Percentiles rank a stretch among this genome's conserved stretches.
Conservation (phyloP, 2,888 invertebrate genomes). For the Calliphora vomitoria region DNA sequence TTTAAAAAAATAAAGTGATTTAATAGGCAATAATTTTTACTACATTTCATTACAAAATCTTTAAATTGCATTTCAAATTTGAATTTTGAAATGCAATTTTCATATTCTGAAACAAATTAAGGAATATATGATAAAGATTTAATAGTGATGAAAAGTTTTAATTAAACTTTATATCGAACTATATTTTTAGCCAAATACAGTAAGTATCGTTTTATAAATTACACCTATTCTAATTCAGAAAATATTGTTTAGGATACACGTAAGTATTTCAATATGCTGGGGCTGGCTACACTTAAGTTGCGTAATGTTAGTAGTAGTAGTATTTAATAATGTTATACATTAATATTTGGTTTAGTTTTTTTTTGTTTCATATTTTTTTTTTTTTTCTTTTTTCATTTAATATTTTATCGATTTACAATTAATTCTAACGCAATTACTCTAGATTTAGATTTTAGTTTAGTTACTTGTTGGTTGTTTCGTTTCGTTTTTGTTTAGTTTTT, state of each 20-base stretch:
- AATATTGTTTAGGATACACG: neutral
- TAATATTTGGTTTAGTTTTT: conserved; percentile 67
- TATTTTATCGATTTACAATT: conserved; percentile 34
- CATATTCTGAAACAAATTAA: neutral
- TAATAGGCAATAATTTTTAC: too few relatives aligned
- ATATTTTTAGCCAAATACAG: too few relatives aligned
- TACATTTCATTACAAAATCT: too few relatives aligned
- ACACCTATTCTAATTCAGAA: too few relatives aligned
- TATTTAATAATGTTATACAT: conserved; percentile 66
- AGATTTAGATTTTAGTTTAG: conserved; percentile 33
- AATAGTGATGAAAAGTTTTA: too few relatives aligned
- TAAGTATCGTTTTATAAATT: too few relatives aligned
- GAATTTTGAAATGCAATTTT: neutral
- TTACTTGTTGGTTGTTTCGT: conserved; percentile 15
- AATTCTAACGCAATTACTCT: conserved; percentile 45
- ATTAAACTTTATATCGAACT: too few relatives aligned
- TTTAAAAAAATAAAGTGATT: neutral
- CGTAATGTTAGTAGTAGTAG: conserved; percentile 49
- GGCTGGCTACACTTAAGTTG: conserved; percentile 4
- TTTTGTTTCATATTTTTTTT: conserved; percentile 18
- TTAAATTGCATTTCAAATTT: too few relatives aligned
- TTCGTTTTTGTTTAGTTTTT: conserved; percentile 12
- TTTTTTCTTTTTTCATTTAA: conserved; percentile 16
- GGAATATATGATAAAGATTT: too few relatives aligned
- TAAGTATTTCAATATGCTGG: neutral